These are phyloP conservation scores for Vidua macroura DNA, from an alignment of 2,113 vertebrate species.

Conservation along the genomic window DNA sequence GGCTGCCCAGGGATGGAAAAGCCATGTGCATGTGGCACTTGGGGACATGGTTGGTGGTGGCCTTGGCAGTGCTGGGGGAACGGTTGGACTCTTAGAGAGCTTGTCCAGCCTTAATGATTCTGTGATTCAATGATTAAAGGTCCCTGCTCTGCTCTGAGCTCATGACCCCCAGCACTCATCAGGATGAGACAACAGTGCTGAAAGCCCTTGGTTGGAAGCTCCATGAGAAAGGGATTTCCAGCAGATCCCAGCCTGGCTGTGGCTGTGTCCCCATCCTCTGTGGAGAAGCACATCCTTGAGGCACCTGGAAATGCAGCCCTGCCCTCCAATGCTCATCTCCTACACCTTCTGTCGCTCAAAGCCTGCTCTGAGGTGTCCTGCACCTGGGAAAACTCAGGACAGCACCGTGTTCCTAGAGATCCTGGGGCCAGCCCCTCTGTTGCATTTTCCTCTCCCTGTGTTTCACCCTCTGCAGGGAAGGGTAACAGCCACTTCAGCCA, in stretches of 20 bases:
- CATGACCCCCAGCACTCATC: background rate
- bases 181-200: background rate
- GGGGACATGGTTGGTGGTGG: background rate
- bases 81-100: background rate
- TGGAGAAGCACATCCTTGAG: background rate
- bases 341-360: fast-evolving
- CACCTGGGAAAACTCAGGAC: background rate
- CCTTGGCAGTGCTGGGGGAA: background rate
- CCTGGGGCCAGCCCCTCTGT: background rate
- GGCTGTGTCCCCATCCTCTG: background rate
- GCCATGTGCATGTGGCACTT: background rate
- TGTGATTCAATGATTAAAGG: background rate
- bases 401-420: background rate
- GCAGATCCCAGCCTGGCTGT: background rate
- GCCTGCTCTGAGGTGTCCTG: background rate
- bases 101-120: background rate
- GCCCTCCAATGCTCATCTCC: background rate
- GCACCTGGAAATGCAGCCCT: background rate
- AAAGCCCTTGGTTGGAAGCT: background rate
- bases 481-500: background rate
- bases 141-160: background rate
- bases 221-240: background rate
- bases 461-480: background rate
- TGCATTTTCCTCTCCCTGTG: background rate
- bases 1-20: background rate